Evolutionary conservation across 2,888 invertebrate species (phyloP), one percentile per base, ranked within the genome.

Genomic region (Dicycla oo): DNA sequence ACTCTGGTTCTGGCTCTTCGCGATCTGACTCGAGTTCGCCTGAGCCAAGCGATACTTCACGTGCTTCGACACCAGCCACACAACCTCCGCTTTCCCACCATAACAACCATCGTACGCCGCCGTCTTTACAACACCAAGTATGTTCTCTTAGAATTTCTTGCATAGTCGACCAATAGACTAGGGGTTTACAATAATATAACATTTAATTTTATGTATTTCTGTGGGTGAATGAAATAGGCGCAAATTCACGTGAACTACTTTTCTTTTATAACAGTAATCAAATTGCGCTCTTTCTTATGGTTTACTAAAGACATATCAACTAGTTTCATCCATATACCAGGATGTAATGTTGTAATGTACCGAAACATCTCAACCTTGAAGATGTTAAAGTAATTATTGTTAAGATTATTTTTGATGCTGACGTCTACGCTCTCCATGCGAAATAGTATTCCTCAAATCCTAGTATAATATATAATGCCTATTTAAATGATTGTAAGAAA

Each of bases 61-160:
- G 97, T 81, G 97, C 97, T 69, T 97, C 97, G 84, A 97, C 97
- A 92, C 91, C 96, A 88, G 90, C 96, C 90, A 86, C 96, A 94
- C 91, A 94, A 92, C 83, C 92, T 89, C 87, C 93, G 90, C 88
- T 88, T 81, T 87, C 90, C 53, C 90, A 91, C 82, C 92, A 91
- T 87, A 82, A 88, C 76, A 91, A 91, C 86, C 91, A 92, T 77
- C 91, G 93, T 72, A 91, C 92, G 67, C 91, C 92, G 69, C 91
- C 91, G 67, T 81, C 88, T 23, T 83, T 87, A 58, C 89, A 91
- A 78, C 93, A 93, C 85, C 92, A 94, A 92, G 93, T 93, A 84
- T 43, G 69, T 77, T 47, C n/a, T 69, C 34, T 80, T 54, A n/a
- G 11, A 75, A 64, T 65, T 70, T 78, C 18, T 51, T 53, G 26